These are phyloP conservation scores for Notolepis coatsorum DNA, from an alignment of 2,797 vertebrate species.

Conservation along the genomic window DNA sequence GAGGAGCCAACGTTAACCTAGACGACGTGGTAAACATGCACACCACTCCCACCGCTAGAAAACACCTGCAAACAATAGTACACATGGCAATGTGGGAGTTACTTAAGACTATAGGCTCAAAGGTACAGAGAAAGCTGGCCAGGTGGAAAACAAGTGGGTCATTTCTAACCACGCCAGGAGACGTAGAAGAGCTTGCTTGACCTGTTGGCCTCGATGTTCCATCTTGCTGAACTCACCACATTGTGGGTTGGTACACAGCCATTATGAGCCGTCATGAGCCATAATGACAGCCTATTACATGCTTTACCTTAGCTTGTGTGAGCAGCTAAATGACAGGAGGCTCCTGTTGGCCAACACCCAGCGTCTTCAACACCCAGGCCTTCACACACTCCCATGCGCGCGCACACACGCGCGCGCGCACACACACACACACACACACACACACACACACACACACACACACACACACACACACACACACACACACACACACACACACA, in stretches of 20 bases:
- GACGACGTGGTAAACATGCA: conserved; percentile 90
- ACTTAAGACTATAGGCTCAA: background rate
- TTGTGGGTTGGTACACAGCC: conserved; percentile 46
- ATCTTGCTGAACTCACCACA: conserved; percentile 69
- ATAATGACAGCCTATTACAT: conserved; percentile 67
- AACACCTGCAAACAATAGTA: background rate
- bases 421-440: conserved; percentile 11
- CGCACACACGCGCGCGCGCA: background rate
- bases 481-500: conserved; percentile 38
- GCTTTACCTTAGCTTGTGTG: conserved; percentile 54
- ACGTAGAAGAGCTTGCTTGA: conserved; percentile 29
- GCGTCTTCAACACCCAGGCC: conserved; percentile 24
- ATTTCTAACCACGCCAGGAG: conserved; percentile 43
- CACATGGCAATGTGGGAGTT: background rate
- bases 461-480: conserved; percentile 32
- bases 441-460: conserved; percentile 43
- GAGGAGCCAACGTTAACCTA: conserved; percentile 93
- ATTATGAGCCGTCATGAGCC: conserved; percentile 57
- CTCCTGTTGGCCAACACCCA: conserved; percentile 62
- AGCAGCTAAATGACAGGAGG: conserved; percentile 79
- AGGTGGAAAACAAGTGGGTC: conserved; percentile 58
- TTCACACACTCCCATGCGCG: background rate
- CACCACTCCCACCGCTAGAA: background rate
- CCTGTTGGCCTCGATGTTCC: conserved; percentile 39
- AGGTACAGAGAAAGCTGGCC: conserved; percentile 21